Percentiles rank a stretch among this genome's conserved stretches.
phyloP scores from a whole-genome alignment of 2,797 vertebrate species.

The Gallinago nigripennis region DNA sequence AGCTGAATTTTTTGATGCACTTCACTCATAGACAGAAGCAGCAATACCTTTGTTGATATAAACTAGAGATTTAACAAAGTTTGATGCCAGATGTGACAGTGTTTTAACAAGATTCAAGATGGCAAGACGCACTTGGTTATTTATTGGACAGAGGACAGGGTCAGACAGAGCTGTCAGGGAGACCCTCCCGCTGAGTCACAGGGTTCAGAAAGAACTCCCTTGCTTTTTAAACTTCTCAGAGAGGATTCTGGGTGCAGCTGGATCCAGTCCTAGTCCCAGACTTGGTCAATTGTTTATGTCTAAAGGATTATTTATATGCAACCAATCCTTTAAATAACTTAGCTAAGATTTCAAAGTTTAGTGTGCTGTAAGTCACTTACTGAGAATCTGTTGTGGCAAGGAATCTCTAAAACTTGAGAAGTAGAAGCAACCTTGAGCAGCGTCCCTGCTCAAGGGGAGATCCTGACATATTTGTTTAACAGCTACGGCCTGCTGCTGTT shows the following conservation, averaged over 20 bases:
- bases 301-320: neutral
- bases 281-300: neutral
- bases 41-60: neutral
- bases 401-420: neutral
- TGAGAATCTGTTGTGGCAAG: neutral
- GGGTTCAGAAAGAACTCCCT: neutral
- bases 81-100: neutral
- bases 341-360: neutral
- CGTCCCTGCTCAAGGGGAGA: neutral
- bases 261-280: neutral
- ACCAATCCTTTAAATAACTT: neutral
- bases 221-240: neutral
- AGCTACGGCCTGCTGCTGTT: neutral
- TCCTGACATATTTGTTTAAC: neutral
- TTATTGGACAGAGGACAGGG: neutral
- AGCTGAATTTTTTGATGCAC: neutral
- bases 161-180: neutral
- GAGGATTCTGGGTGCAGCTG: neutral
- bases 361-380: neutral
- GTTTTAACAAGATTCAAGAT: neutral
- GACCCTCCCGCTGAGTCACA: neutral
- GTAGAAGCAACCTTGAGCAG: neutral
- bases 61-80: neutral
- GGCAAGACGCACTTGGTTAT: neutral
- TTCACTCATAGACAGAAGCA: neutral